phyloP scores from a whole-genome alignment of 2,113 vertebrate genomes.

The Leuciscus idus region DNA sequence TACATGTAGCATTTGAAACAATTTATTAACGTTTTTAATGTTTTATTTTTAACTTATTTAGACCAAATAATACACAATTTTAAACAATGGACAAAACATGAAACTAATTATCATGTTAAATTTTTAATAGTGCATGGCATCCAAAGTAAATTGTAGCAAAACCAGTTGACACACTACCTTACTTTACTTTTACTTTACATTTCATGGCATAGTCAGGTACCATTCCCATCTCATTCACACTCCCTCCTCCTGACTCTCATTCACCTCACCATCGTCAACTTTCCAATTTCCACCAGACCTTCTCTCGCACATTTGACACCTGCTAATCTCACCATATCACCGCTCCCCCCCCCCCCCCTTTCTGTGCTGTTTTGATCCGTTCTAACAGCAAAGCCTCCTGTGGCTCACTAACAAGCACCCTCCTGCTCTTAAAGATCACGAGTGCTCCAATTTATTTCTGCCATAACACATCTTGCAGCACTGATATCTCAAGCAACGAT shows the following conservation, averaged over 20 bases:
- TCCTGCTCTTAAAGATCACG: conserved; percentile 39
- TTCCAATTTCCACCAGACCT: conserved; percentile 50
- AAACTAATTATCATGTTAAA: no score
- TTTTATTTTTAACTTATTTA: not conserved
- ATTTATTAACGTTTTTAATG: not conserved
- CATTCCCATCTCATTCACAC: conserved; percentile 29
- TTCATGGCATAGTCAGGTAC: conserved; percentile 19
- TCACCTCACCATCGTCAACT: conserved; percentile 28
- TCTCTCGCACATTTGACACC: conserved; percentile 35
- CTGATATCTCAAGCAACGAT: conserved; percentile 36
- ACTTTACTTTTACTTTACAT: conserved; percentile 9
- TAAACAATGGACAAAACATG: no score
- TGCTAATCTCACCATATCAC: conserved; percentile 42
- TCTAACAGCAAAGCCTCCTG: conserved; percentile 31
- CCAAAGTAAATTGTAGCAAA: not conserved
- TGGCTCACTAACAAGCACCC: conserved; percentile 44
- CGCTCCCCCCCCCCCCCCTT: no score
- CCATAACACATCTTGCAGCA: conserved; percentile 16
- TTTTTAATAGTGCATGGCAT: not conserved
- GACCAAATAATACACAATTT: not conserved
- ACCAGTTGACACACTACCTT: not conserved
- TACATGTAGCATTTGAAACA: not conserved
- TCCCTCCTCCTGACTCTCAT: conserved; percentile 22
- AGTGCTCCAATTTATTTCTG: conserved; percentile 37
- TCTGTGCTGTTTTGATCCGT: conserved; percentile 20